Evolutionary conservation across 53 echinoderm and acorn worm genomes (phyloP).

Genomic region (Luidia sarsii): DNA sequence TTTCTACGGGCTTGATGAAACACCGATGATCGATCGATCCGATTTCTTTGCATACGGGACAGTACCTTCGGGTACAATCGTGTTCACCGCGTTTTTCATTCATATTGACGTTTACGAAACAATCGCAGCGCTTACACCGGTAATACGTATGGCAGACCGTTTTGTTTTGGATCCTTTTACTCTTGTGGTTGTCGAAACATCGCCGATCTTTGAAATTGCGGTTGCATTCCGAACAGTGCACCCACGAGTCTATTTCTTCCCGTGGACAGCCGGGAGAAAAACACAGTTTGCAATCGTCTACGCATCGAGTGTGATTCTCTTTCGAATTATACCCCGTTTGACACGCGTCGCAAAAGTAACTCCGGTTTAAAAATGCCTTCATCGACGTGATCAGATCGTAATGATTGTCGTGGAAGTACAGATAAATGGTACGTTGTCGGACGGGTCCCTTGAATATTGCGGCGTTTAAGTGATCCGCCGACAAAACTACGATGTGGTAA

Average conservation of each 20-base stretch:
- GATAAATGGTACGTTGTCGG: neutral
- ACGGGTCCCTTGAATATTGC: slow-evolving; percentile 44
- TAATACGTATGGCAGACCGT: slow-evolving; percentile 40
- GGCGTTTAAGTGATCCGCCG: slow-evolving; percentile 38
- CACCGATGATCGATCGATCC: slow-evolving; percentile 3
- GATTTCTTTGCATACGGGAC: neutral
- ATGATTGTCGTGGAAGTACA: neutral
- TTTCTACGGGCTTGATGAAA: neutral
- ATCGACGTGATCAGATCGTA: slow-evolving; percentile 36
- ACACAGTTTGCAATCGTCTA: slow-evolving; percentile 37
- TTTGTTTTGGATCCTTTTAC: slow-evolving; percentile 36
- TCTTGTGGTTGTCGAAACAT: neutral
- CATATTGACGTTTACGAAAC: neutral
- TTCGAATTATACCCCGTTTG: slow-evolving; percentile 39
- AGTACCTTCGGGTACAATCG: neutral
- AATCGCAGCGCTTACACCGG: slow-evolving; percentile 9
- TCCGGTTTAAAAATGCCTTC: slow-evolving; percentile 31
- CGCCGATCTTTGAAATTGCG: neutral
- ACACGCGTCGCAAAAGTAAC: neutral
- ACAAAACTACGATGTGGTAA: slow-evolving; percentile 35
- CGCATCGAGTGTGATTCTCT: slow-evolving; percentile 34
- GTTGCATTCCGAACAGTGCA: neutral
- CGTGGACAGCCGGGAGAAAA: slow-evolving; percentile 12
- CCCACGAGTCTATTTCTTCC: neutral
- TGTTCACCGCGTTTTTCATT: neutral